A percentile compares a stretch with the other conserved stretches of the same genome.
Conservation (phyloP, 2,888 invertebrate genomes). For the Andricus quercusramuli region DNA sequence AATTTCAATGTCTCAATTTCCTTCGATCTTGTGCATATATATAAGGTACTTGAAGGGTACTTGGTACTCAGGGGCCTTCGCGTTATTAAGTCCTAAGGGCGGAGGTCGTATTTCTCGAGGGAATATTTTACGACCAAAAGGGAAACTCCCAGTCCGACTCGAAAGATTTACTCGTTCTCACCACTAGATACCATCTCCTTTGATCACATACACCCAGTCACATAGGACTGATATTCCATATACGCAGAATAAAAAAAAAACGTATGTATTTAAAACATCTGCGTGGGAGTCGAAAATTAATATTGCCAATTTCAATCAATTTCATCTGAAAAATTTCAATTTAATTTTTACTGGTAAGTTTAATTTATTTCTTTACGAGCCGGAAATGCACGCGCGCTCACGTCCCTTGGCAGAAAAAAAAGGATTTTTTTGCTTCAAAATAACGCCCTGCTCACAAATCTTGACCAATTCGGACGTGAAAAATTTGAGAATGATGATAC, state of each 20-base stretch:
- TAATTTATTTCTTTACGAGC: not conserved
- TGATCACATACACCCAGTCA: constrained; percentile 32
- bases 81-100: constrained; percentile 53
- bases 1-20: constrained; percentile 53
- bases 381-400: no score
- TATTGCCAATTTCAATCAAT: not conserved
- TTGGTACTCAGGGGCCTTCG: constrained; percentile 43
- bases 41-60: constrained; percentile 44
- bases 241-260: not conserved
- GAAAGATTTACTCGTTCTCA: constrained; percentile 45
- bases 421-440: no score
- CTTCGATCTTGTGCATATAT: constrained; percentile 47
- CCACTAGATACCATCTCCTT: constrained; percentile 29
- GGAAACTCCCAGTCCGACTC: constrained; percentile 39
- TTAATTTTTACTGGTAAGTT: not conserved
- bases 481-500: no score
- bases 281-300: not conserved
- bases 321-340: not conserved
- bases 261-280: not conserved
- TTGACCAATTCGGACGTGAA: no score
- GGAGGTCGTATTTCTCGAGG: constrained; percentile 49
- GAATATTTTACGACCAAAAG: constrained; percentile 44
- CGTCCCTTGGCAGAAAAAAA: no score
- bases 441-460: no score
- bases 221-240: not conserved